phyloP scores from a whole-genome alignment of 2,888 invertebrate species.

The Pimpla rufipes region DNA sequence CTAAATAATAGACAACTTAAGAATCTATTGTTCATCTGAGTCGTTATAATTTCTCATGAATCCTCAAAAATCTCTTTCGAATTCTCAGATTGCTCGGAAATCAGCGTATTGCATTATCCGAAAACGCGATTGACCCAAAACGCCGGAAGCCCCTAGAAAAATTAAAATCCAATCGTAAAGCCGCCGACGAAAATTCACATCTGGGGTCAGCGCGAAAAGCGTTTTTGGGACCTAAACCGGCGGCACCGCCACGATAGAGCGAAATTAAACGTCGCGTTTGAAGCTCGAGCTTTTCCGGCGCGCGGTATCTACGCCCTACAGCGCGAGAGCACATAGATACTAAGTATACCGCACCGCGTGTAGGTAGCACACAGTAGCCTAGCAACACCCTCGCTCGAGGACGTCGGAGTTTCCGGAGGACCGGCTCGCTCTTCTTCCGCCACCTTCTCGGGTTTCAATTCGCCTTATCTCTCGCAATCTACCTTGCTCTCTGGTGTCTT shows the following conservation, averaged over 20 bases:
- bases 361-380: constrained; percentile 78
- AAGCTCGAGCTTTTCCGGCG: constrained; percentile 44
- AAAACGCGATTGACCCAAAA: neutral
- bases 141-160: neutral
- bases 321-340: constrained; percentile 63
- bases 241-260: neutral
- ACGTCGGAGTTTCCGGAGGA: constrained; percentile 68
- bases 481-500: constrained; percentile 71
- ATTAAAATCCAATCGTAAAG: neutral
- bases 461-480: constrained; percentile 81
- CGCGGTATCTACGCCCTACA: constrained; percentile 65
- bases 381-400: constrained; percentile 81
- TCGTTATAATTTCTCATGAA: too few relatives aligned
- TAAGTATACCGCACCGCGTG: constrained; percentile 35
- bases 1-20: too few relatives aligned
- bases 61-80: too few relatives aligned
- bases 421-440: constrained; percentile 70
- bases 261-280: constrained; percentile 51
- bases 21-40: too few relatives aligned
- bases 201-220: neutral
- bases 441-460: constrained; percentile 81
- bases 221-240: neutral
- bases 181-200: neutral
- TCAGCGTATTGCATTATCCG: too few relatives aligned
- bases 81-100: too few relatives aligned